Conservation (phyloP, 1,140 invertebrate genomes). For the Planococcus citri region DNA sequence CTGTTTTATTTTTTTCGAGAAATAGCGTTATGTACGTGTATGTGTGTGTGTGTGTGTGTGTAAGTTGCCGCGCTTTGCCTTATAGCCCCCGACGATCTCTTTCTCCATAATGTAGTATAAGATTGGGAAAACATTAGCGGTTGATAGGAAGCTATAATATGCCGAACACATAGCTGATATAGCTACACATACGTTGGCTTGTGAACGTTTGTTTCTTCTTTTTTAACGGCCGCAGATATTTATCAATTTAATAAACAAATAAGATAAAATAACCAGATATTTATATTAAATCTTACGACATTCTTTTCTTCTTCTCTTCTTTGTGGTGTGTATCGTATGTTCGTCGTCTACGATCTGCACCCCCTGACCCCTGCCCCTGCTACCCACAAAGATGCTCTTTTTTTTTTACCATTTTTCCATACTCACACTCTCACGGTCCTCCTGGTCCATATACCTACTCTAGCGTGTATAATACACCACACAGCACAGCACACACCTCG, state of each 20-base stretch:
- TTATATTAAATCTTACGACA: conserved; percentile 19
- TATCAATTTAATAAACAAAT: conserved; percentile 21
- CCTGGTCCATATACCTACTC: no score
- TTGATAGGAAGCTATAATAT: conserved; percentile 11
- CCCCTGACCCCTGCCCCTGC: no score
- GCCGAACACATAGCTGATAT: neutral
- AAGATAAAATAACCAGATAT: conserved; percentile 20
- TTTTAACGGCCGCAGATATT: conserved; percentile 20
- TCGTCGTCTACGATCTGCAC: neutral
- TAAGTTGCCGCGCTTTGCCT: no score
- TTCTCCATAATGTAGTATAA: no score
- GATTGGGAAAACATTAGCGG: conserved; percentile 13
- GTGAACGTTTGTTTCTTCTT: conserved; percentile 9
- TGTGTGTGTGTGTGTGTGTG: no score
- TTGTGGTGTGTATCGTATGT: neutral
- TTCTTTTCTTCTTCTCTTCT: conserved; percentile 4
- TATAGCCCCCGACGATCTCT: neutral
- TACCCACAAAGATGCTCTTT: neutral
- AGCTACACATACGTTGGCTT: neutral
- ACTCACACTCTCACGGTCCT: no score
- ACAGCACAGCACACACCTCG: no score
- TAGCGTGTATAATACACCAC: no score
- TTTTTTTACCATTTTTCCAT: neutral
- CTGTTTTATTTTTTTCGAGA: neutral
- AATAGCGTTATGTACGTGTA: no score